Base-by-base conservation (phyloP, 2,888 invertebrate genomes). In the Tetramorium bicarinatum region DNA sequence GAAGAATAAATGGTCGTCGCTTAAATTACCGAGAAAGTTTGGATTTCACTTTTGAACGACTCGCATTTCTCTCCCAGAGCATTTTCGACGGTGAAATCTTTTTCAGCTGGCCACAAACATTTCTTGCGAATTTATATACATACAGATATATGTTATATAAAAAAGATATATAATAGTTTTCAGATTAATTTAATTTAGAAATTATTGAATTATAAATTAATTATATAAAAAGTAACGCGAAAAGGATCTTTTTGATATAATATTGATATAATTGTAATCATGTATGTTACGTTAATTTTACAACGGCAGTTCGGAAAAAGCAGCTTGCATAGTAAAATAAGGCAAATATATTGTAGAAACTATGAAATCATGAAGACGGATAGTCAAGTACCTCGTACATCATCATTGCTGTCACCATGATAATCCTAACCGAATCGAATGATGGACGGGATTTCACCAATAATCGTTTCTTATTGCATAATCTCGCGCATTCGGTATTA, bases 341-440 rank as follows among this genome's bases (percentile, higher is more conserved):
- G 49, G 9, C 18, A 62, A 62, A 82, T 56, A 67, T 59, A 79
- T 82, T 69, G 61, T 47, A 25, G 54, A 82, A 62, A 66, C 38
- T 71, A 83, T 41, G 80, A 85, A 88, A 85, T 83, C 83, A 88
- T 84, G 85, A 87, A 88, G 88, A 88, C 75, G 83, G 79, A 87
- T 85, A 83, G 75, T 54, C 25, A 77, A 62, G 25, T 66, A 54
- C 59, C 49, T 61, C 82, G 54, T 77, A 74, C 66, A 81, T 77
- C 72, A 62, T 80, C 75, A 59, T 64, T 29, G 21, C 41, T 61
- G 52, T 52, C 49, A 69, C 21, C 49, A 52, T 52, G 61, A 77
- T 54, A 82, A 59, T 67, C 13, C 21, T 25, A 44, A 74, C 47
- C 21, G 44, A 34, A 34, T 62, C n/a, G n/a, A 49, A 49, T 41